A percentile compares a stretch with the other conserved stretches of the same genome.
Conservation (phyloP, 2,113 vertebrate genomes). For the Podilymbus podiceps region DNA sequence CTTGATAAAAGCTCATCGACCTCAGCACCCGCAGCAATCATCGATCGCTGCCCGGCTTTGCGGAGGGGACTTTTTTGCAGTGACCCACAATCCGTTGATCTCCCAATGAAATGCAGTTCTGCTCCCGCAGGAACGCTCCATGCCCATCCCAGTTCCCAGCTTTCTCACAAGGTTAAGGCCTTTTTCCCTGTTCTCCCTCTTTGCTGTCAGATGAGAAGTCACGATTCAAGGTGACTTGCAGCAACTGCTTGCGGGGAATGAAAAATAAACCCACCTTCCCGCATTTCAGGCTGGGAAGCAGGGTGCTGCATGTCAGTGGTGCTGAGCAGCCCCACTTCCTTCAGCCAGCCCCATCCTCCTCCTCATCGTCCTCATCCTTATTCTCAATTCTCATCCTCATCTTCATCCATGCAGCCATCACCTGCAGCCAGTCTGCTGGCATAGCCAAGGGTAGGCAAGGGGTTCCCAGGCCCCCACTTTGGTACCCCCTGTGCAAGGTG, state of each 20-base stretch:
- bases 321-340: neutral
- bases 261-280: neutral
- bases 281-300: neutral
- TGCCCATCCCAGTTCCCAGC: neutral
- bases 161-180: neutral
- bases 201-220: neutral
- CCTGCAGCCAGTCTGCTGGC: neutral
- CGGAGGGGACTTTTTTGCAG: neutral
- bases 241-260: neutral
- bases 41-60: neutral
- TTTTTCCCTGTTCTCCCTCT: neutral
- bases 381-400: neutral
- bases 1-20: rapidly evolving
- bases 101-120: neutral
- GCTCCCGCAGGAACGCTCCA: rapidly evolving
- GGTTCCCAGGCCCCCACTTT: neutral
- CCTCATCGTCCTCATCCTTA: neutral
- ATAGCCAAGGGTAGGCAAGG: neutral
- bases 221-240: neutral
- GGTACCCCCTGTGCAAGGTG: rapidly evolving
- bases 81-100: neutral
- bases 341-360: neutral
- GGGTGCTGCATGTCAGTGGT: neutral
- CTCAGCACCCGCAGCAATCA: rapidly evolving
- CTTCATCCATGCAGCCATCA: neutral